A percentile compares a stretch with the other conserved stretches of the same genome.
These are phyloP conservation scores for Rhynchophorus ferrugineus DNA, from an alignment of 1,140 invertebrate species.

Conservation along the genomic window DNA sequence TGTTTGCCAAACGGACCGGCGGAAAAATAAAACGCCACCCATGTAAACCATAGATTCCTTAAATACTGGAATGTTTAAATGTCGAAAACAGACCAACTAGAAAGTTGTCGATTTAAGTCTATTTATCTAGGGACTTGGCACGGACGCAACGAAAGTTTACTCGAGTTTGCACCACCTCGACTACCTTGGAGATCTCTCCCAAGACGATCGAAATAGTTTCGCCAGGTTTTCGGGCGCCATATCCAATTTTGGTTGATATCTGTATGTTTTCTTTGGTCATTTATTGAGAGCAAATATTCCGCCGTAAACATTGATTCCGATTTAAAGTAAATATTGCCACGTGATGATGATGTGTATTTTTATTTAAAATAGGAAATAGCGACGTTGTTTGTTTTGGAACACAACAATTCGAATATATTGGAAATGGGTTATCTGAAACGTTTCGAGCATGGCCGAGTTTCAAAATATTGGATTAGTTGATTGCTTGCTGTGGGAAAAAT, in stretches of 20 bases:
- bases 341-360: no score
- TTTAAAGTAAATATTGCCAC: not conserved
- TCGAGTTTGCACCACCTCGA: slow-evolving; percentile 7
- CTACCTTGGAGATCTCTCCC: not conserved
- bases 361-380: not conserved
- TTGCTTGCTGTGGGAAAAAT: no score
- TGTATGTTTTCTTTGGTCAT: slow-evolving; percentile 5
- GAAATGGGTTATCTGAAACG: no score
- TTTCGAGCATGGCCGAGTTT: no score
- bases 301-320: not conserved
- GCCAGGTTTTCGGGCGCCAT: slow-evolving; percentile 10
- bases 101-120: slow-evolving; percentile 8
- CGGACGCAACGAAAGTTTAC: slow-evolving; percentile 6
- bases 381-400: not conserved
- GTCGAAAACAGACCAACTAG: slow-evolving; percentile 3
- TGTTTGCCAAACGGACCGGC: not conserved
- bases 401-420: no score
- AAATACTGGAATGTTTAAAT: slow-evolving; percentile 2
- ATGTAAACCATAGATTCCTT: slow-evolving; percentile 1
- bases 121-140: slow-evolving; percentile 10
- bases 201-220: slow-evolving; percentile 7
- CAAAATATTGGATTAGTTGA: no score
- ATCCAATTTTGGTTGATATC: not conserved
- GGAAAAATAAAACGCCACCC: slow-evolving; percentile 3
- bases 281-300: not conserved